Base-by-base conservation (phyloP, 2,113 vertebrate species). In the Lota lota region DNA sequence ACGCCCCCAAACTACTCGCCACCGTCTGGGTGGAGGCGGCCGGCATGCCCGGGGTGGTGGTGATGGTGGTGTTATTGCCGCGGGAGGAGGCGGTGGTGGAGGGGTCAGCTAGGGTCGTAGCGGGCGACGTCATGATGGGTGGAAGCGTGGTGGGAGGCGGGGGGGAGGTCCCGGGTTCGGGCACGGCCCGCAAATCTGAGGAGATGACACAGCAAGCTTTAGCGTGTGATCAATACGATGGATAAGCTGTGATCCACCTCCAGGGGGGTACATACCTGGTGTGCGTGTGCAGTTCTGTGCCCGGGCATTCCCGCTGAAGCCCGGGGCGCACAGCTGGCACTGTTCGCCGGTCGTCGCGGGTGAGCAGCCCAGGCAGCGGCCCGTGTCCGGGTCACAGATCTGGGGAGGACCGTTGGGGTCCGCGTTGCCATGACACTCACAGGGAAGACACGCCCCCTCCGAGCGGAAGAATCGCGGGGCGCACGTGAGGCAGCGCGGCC, bases 351-450 rank as follows among this genome's bases (percentile, higher is more conserved):
- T 66, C 0, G 96, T 97, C 90, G 93, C 90, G 84, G 95, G 92
- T 51, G 90, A 88, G 62, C 97, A 99, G 67, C 63, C 79, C 5
- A 95, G 68, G 84, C 96, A 99, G 76, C 88, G 88, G 0, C 97
- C 97, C 0, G 87, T 96, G 21, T 95, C 91, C 0, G 94, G 92
- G 71, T 88, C 80, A 79, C 97, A 99, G 59, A 94, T 70, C 67
- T 89, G 66, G 2, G 88, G 82, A 0, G 86, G 89, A 19, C 67
- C 91, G 1, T 0, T 69, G 0, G 88, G 91, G 75, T 97, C 93
- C 22, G 93, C 93, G 0, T 98, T 98, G 12, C 94, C 94, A 0
- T 90, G 93, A 86, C 97, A 99, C 1, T 93, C 73, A 14, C 97
- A 99, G 0, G 77, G 85, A 4, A 89, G 70, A 1, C 97, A 99